Evolutionary conservation across 1,140 invertebrate species (phyloP), one percentile per base, ranked within the genome.

Genomic region (Portunus trituberculatus): DNA sequence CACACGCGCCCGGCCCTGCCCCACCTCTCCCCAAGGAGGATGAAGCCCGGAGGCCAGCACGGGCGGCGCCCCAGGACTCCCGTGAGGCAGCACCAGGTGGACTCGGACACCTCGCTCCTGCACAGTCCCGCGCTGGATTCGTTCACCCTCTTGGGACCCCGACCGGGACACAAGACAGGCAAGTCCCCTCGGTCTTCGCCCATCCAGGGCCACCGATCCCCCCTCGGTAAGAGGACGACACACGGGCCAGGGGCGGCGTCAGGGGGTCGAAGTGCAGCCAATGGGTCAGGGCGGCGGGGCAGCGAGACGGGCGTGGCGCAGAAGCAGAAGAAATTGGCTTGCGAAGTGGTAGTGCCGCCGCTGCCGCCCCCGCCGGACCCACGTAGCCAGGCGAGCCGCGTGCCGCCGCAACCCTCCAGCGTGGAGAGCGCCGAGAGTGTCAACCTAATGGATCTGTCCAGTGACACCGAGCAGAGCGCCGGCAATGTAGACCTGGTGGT

Each of bases 371-470:
- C 94, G 4, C 94, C 94, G 39, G 94, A 95, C 52, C 83, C 91
- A 14, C 84, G 91, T n/a, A n/a, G 12, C 67, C 16, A 29, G 20
- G 46, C 67, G 83, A 31, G 76, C 16, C 94, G 94, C 32, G 84
- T 95, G 29, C 90, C 45, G 3, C 91, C 91, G 10, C 91, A 92
- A 31, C 94, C 94, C 29, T 31, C 84, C 83, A 95, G 94, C 32
- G 48, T 92, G 91, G 94, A 95, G 28, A 95, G 94, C 25, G 90
- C 91, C 86, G 94, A 95, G 52, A 95, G 94, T 82, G 86, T 95
- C n/a, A 95, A 95, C 91, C 94, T 95, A 25, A 95, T 95, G 94
- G 94, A 95, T n/a, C 94, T 95, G 32, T 95, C 94, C 16, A 95
- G 84, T 93, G 94, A 95, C 45, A 95, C 83, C 16, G 94, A 95